Evolutionary conservation across 1,140 invertebrate genomes (phyloP).

Genomic region (Teleogryllus occipitalis): DNA sequence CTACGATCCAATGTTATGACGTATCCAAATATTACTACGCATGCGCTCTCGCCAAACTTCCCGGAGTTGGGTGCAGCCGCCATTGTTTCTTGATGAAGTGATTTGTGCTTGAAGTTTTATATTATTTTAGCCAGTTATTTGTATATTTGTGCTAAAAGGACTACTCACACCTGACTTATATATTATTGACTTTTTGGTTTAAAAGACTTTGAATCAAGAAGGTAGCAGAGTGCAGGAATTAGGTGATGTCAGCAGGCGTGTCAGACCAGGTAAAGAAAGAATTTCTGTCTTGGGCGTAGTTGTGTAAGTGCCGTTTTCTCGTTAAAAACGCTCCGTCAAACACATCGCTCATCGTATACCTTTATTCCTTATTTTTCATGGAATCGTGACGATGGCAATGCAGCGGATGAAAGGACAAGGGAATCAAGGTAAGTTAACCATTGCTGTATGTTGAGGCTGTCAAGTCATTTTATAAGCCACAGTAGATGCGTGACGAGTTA

Average conservation of each 20-base stretch:
- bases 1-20: slow-evolving; percentile 11
- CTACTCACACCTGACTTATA: slow-evolving; percentile 13
- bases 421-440: slow-evolving; percentile 55
- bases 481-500: too few relatives aligned
- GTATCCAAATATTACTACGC: slow-evolving; percentile 13
- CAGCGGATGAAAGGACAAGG: slow-evolving; percentile 88
- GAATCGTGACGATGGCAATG: slow-evolving; percentile 28
- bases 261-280: slow-evolving; percentile 35
- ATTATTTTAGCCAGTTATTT: slow-evolving; percentile 24
- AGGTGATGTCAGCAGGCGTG: slow-evolving; percentile 40
- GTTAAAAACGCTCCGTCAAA: too few relatives aligned
- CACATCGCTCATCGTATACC: neutral
- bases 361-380: slow-evolving; percentile 28
- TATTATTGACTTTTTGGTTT: slow-evolving; percentile 20
- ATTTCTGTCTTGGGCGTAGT: slow-evolving; percentile 24
- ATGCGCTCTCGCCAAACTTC: slow-evolving; percentile 14
- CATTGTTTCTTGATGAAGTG: slow-evolving; percentile 24
- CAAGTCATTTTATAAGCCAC: neutral
- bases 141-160: slow-evolving; percentile 19
- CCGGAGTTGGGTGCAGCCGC: slow-evolving; percentile 24
- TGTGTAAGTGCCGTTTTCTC: slow-evolving; percentile 10
- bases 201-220: slow-evolving; percentile 22
- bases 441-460: slow-evolving; percentile 23
- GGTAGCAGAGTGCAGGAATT: slow-evolving; percentile 25
- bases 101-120: slow-evolving; percentile 22